Base-by-base conservation (phyloP, 2,888 invertebrate species). In the Dyspetes luteomarginatus region DNA sequence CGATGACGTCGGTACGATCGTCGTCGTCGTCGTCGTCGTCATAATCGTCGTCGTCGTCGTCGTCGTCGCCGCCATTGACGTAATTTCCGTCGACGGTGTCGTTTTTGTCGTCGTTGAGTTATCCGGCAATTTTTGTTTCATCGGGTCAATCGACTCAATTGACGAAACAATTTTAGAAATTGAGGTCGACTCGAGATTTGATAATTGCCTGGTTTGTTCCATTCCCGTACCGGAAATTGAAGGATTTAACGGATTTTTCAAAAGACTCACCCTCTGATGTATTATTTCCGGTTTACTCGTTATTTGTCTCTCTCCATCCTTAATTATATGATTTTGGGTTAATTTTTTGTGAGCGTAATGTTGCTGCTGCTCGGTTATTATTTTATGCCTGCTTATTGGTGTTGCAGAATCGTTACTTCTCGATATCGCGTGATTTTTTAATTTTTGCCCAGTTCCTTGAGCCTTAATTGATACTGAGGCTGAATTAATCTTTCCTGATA, bases 101-200 rank as follows among this genome's bases (percentile, higher is more conserved):
- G 58, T 69, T 28, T 30, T 55, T 17, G 56, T 60, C 28, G 50
- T 62, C 19, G 83, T 84, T 48, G 90, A 88, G 58, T 92, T 93
- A 85, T 94, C 94, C 79, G 94, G 88, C 55, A 94, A 87, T 78
- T 94, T 93, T 85, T 94, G 94, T 84, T 94, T 94, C 68, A 94
- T 93, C 86, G 94, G 94, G 86, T 94, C 94, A 50, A 55, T 15
- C 48, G 7, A 0, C 91, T 92, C 93, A 82, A 91, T 92, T 78
- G 91, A 93, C 83, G 92, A 52, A 24, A 22, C 52, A 88, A 83
- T 82, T 82, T 91, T 91, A 36, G 62, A 86, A 15, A 65, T 75
- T 12, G 50, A 5, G 5, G 71, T 1, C 12, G 69, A 22, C 9
- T 80, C 83, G 7, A 65, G 19, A 9, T 28, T 83, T 50, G 73